Percentiles rank a stretch among this genome's conserved stretches.
These are phyloP conservation scores for Alloscopus bannaensis DNA, from an alignment of 2,888 invertebrate genomes.

Conservation along the genomic window DNA sequence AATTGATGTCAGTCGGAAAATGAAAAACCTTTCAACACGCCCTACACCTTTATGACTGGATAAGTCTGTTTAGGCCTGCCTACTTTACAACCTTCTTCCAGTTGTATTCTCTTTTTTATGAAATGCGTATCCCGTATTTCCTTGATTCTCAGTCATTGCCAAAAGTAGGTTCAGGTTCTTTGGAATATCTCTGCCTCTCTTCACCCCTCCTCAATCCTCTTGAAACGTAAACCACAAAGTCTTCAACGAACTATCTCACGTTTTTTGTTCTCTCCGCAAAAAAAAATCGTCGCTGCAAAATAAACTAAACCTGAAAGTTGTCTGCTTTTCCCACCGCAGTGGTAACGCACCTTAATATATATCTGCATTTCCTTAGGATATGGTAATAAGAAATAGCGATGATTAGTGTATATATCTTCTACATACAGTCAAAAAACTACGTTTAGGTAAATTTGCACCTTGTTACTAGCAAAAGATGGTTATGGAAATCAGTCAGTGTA, in stretches of 20 bases:
- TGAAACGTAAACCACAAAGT: too few species aligned
- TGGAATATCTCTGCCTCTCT: conserved; percentile 10
- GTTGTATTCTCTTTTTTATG: not conserved
- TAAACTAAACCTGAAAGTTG: not conserved
- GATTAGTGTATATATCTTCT: conserved; percentile 41
- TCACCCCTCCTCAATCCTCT: not conserved
- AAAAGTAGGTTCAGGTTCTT: conserved; percentile 4
- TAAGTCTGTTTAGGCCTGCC: too few species aligned
- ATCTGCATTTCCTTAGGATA: conserved; percentile 56
- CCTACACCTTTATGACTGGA: too few species aligned
- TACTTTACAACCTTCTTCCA: too few species aligned
- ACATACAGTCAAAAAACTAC: conserved; percentile 60
- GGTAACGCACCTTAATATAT: conserved; percentile 24
- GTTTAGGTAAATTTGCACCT: conserved; percentile 64
- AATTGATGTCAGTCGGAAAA: too few species aligned
- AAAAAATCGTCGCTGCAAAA: conserved; percentile 2
- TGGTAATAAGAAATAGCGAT: conserved; percentile 49
- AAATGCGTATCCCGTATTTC: not conserved
- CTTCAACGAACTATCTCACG: too few species aligned
- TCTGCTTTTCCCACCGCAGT: not conserved
- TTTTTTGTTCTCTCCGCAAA: conserved; percentile 4
- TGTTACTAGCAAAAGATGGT: conserved; percentile 67
- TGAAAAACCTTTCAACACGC: too few species aligned
- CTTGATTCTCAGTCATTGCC: not conserved
- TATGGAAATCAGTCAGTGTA: conserved; percentile 63